Percentiles rank a stretch among this genome's conserved stretches.
Evolutionary conservation across 2,888 invertebrate genomes (phyloP).

Genomic region (Hedya salicella): DNA sequence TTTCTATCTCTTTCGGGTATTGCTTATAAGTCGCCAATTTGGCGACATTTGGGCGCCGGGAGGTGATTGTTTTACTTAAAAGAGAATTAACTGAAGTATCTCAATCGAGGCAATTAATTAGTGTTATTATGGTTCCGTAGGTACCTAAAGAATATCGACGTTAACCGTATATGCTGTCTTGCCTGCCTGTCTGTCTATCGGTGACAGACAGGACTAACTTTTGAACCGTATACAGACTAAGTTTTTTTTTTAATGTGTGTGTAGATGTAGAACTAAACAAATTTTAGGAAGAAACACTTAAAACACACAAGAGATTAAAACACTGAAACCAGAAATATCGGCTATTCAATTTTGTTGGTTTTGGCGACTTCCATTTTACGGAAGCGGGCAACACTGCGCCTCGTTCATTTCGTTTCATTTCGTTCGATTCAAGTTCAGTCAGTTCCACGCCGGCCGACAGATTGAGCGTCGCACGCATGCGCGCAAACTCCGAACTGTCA

Average conservation of each 20-base stretch:
- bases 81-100: background rate
- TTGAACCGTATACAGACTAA: too few species aligned
- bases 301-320: background rate
- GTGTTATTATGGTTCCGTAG: too few species aligned
- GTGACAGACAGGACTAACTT: too few species aligned
- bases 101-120: too few species aligned
- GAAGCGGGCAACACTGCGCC: constrained; percentile 45
- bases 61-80: background rate
- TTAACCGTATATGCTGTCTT: too few species aligned
- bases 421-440: constrained; percentile 52
- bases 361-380: constrained; percentile 15
- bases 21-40: constrained; percentile 16
- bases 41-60: background rate
- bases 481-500: constrained; percentile 69
- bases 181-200: too few species aligned
- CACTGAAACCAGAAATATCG: too few species aligned
- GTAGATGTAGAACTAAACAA: too few species aligned
- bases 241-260: too few species aligned
- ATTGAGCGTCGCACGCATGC: constrained; percentile 63
- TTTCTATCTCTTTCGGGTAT: constrained; percentile 13
- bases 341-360: background rate
- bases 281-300: too few species aligned
- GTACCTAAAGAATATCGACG: too few species aligned
- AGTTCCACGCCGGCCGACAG: constrained; percentile 68
- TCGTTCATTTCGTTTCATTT: constrained; percentile 46